Base-by-base conservation (phyloP, 2,797 vertebrate genomes). In the Tolypeutes matacus region DNA sequence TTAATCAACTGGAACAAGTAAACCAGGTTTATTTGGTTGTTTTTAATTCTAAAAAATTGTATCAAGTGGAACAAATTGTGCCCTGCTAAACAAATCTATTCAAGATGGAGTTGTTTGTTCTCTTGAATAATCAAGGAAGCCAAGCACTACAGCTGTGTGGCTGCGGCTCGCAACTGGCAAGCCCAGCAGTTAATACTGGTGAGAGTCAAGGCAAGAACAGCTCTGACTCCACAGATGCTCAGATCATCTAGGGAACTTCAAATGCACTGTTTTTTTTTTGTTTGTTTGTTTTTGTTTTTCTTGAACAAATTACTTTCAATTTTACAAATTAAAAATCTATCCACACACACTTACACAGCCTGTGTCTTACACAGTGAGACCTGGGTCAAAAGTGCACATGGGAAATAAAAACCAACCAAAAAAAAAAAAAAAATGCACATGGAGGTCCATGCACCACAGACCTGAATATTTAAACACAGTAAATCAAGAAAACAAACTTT, bases 71-170 rank as follows among this genome's bases (percentile, higher is more conserved):
- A 83, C 9, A 89, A 46, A 86, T 14, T 58, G 13, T 51, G 34
- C 4, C 14, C 92, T 93, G 58, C 95, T 39, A 82, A 88, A 93
- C 70, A 89, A 3, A 58, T 25, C 84, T 46, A 80, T 69, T 97
- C 25, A 96, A 89, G 65, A 1, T 56, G 49, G 2, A 2, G 29
- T 21, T 25, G 10, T 21, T 90, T 90, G 53, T 94, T 93, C 31
- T 92, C 29, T 88, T 31, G 3, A 91, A 6, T 58, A 89, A 90
- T 89, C 85, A 83, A 75, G 72, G n/a, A 65, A 96, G 36, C 29
- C 49, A 83, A 62, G 88, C 86, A 70, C 21, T 20, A 62, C 6
- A 88, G 49, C 23, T 56, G 25, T 9, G 46, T 20, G 36, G 64
- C 53, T 81, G 27, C 17, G 62, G 94, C 69, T 94, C 34, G 77